Evolutionary conservation across 2,113 vertebrate species (phyloP), one percentile per base, ranked within the genome.

Genomic region (Cariama cristata): DNA sequence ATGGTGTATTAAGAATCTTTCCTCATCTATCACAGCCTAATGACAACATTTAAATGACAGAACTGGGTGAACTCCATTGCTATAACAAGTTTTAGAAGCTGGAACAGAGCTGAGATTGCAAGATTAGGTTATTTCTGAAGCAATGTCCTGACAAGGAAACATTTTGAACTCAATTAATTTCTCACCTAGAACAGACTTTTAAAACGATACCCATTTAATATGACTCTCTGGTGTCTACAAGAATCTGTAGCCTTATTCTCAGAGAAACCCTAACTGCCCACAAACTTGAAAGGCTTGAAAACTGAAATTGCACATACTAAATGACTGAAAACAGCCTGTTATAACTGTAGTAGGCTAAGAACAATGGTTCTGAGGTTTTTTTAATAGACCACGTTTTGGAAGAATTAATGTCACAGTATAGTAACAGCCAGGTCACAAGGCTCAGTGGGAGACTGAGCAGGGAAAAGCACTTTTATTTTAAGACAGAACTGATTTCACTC

Each of bases 161-260:
- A 80, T 93, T 97, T 72, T 91, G 80, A 97, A 92, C 60, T 96
- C 92, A 90, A 97, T 98, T 97, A 98, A 96, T 98, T 97, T 98
- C 86, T 97, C 90, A 86, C 92, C 91, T 94, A 38, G 42, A 84
- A 90, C 74, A 95, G 86, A 86, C 60, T 89, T 96, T 90, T 88
- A 90, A 96, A 97, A 96, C 2, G 1, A 85, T 69, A 69, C 10
- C 9, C 8, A 91, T 97, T 96, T 94, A 72, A 76, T 60, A 88
- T 45, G 42, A 47, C 55, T 90, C 91, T 66, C 87, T 9, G 40
- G 58, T 47, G 68, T 86, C 74, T 88, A 50, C 55, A 44, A 80
- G 80, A 38, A 83, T 75, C 68, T 33, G 6, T 8, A 63, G 26
- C 24, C 28, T 93, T 38, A 74, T 86, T 91, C 80, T 88, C 67